These are phyloP conservation scores for Capitulum mitella DNA, from an alignment of 2,888 invertebrate species.

Conservation along the genomic window DNA sequence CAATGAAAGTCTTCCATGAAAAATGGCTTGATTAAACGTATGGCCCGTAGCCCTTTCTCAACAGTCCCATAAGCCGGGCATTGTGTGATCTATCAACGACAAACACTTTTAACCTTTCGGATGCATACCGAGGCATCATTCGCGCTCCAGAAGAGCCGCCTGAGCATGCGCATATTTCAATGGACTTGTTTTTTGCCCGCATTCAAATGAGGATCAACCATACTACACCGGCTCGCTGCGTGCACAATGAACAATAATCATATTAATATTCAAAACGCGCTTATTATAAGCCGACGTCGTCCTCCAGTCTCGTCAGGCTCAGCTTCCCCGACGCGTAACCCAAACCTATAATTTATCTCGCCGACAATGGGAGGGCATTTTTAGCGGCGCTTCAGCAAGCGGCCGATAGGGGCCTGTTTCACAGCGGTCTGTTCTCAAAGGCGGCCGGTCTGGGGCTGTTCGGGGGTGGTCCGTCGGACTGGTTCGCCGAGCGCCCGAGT, in stretches of 20 bases:
- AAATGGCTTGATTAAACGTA: too few relatives aligned
- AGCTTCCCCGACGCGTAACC: background rate
- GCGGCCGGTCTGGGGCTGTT: too few relatives aligned
- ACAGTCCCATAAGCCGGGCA: too few relatives aligned
- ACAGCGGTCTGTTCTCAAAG: background rate
- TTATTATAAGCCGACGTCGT: background rate
- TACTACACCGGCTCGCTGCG: background rate
- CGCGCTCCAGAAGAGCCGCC: background rate
- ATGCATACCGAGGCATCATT: background rate
- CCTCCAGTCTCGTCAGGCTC: background rate
- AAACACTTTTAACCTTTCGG: background rate
- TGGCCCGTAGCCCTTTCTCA: too few relatives aligned
- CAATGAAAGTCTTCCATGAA: too few relatives aligned
- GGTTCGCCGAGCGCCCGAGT: too few relatives aligned
- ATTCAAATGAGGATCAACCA: conserved; percentile 19
- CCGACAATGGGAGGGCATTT: conserved; percentile 7
- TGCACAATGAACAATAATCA: background rate
- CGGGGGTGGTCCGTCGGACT: background rate
- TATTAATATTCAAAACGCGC: conserved; percentile 9
- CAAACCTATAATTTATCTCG: conserved; percentile 21
- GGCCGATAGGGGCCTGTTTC: background rate
- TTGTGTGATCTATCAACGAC: background rate
- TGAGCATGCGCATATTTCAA: background rate
- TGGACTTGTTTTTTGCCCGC: background rate
- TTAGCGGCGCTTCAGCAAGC: background rate